Conservation (phyloP, 2,888 invertebrate species). For the Cheilosia variabilis region DNA sequence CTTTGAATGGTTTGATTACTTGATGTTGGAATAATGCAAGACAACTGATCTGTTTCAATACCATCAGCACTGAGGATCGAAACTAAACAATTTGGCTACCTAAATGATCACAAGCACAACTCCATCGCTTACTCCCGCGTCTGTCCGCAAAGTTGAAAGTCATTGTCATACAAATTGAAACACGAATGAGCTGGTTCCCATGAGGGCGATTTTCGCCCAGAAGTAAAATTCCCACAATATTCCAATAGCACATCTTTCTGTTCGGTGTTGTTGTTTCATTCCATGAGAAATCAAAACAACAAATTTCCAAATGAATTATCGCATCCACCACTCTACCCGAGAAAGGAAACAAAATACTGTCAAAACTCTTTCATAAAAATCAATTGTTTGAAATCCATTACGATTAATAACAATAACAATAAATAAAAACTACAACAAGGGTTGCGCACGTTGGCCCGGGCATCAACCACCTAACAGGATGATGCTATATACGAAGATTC, state of each 20-base stretch:
- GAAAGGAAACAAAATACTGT: constrained; percentile 1
- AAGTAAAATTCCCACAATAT: constrained; percentile 32
- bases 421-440: constrained; percentile 74
- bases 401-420: constrained; percentile 75
- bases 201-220: neutral
- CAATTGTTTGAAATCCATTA: constrained; percentile 75
- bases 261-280: neutral
- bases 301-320: constrained; percentile 32
- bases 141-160: too few relatives aligned
- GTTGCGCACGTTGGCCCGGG: constrained; percentile 14
- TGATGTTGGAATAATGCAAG: too few relatives aligned
- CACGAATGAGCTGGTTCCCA: neutral
- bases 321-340: constrained; percentile 15
- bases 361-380: constrained; percentile 69
- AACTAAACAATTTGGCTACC: too few relatives aligned
- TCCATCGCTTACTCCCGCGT: too few relatives aligned
- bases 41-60: too few relatives aligned
- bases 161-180: too few relatives aligned
- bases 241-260: too few relatives aligned
- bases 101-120: too few relatives aligned
- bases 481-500: constrained; percentile 19
- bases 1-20: too few relatives aligned
- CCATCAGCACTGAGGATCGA: neutral
- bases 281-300: constrained; percentile 50
- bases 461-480: constrained; percentile 41